These are phyloP conservation scores for Belonocnema kinseyi DNA, from an alignment of 1,140 invertebrate genomes.

Conservation along the genomic window DNA sequence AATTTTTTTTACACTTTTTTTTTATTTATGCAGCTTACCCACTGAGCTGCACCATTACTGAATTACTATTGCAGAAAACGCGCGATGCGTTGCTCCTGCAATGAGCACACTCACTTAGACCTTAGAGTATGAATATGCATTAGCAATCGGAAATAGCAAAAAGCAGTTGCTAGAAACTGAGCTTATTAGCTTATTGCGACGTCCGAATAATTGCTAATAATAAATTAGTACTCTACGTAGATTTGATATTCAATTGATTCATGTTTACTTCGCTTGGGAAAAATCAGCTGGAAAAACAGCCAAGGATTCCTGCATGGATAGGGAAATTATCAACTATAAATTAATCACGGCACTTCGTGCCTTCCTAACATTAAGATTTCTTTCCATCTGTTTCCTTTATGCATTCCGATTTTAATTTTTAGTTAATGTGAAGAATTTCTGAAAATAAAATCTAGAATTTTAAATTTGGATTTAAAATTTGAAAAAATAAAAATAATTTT, in stretches of 20 bases:
- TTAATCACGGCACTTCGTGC: neutral
- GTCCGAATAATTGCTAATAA: slow-evolving; percentile 26
- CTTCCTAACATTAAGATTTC: no score
- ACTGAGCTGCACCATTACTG: slow-evolving; percentile 43
- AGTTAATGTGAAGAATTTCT: no score
- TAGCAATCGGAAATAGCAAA: slow-evolving; percentile 28
- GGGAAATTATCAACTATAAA: neutral
- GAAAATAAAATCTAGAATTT: no score
- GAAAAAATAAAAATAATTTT: no score
- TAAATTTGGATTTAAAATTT: no score
- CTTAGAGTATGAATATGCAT: slow-evolving; percentile 17
- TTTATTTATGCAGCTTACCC: slow-evolving; percentile 39
- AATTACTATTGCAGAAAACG: slow-evolving; percentile 32
- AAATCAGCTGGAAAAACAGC: neutral
- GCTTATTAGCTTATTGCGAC: slow-evolving; percentile 7
- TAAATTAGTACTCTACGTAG: neutral
- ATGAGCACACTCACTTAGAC: neutral
- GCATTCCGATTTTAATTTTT: no score
- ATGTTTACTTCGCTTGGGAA: neutral
- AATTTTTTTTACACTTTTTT: slow-evolving; percentile 49
- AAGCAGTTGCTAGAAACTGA: slow-evolving; percentile 7
- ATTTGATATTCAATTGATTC: neutral
- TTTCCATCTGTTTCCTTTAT: no score
- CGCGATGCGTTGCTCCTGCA: slow-evolving; percentile 21
- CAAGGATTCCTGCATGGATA: neutral